These are phyloP conservation scores for Nyctibius bracteatus DNA, from an alignment of 2,113 vertebrate species.

Conservation along the genomic window DNA sequence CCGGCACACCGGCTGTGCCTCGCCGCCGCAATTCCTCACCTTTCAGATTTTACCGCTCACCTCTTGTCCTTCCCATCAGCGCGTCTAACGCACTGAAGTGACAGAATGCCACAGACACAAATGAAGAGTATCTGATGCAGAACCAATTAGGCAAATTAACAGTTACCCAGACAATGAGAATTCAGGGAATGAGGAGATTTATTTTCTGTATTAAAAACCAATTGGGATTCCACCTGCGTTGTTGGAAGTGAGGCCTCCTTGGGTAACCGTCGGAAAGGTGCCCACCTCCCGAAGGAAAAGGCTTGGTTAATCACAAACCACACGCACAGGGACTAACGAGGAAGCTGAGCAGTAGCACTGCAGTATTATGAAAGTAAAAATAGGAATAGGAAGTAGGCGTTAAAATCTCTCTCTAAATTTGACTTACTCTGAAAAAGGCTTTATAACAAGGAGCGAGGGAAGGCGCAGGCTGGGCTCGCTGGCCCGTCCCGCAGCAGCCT, in stretches of 20 bases:
- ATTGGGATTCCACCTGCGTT: background rate
- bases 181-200: background rate
- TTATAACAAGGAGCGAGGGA: background rate
- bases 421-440: background rate
- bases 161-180: conserved; percentile 43
- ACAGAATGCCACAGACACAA: conserved; percentile 49
- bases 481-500: background rate
- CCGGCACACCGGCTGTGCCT: conserved; percentile 14
- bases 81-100: background rate
- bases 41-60: conserved; percentile 34
- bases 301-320: background rate
- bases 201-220: conserved; percentile 15
- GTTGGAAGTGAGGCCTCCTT: background rate
- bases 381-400: background rate
- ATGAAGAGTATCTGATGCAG: conserved; percentile 49
- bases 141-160: conserved; percentile 71
- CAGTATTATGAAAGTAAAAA: background rate
- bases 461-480: background rate
- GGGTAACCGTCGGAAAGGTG: conserved; percentile 1
- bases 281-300: background rate
- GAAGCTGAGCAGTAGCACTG: background rate
- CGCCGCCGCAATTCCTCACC: conserved; percentile 28
- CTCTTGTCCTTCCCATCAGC: background rate
- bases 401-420: background rate
- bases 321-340: background rate